Base-by-base conservation (phyloP, 1,140 invertebrate genomes). In the Acromyrmex charruanus region DNA sequence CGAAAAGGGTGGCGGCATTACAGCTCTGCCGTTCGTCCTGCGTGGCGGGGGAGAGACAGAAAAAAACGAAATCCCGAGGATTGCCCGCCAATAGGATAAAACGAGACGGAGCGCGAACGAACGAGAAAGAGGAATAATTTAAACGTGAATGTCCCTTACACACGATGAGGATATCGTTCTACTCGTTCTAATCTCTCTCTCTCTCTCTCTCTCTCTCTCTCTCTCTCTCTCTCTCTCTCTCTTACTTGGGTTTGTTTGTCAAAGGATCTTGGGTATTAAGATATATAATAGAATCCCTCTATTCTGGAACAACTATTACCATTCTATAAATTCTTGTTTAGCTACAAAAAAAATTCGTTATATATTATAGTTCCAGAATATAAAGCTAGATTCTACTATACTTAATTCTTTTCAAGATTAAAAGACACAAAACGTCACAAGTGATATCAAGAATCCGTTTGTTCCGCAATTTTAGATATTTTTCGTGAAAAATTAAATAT, bases 1-100 rank as follows among this genome's bases (percentile, higher is more conserved):
- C 77, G 86, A 65, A 90, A 89, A 87, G 86, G 89, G 88, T 88
- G 89, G 80, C 89, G 80, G 88, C 88, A 90, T 90, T 85, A 89
- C 72, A 12, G 59, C 10, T 58, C 61, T 55, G n/a, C 55, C 66
- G 84, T 55, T 21, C 28, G 84, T 75, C 21, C 21, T 9, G 14
- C 61, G 61, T 51, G 77, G 68, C 35, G 53, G 63, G 66, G 63
- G 21, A 84, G 77, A 85, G 72, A 81, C 31, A 28, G 59, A 61
- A 55, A 80, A 87, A 75, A 89, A 28, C 85, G 61, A 90, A 87
- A 87, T 89, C 77, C 80, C 16, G 49, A 74, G 74, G 89, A 85
- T 74, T 44, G 49, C 39, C 66, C 35, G 31, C 72, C 72, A 21
- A 53, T 49, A 28, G 53, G 25, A 61, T 18, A 84, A 68, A 81